Conservation (phyloP, 2,797 vertebrate species). For the Eptatretus atami region DNA sequence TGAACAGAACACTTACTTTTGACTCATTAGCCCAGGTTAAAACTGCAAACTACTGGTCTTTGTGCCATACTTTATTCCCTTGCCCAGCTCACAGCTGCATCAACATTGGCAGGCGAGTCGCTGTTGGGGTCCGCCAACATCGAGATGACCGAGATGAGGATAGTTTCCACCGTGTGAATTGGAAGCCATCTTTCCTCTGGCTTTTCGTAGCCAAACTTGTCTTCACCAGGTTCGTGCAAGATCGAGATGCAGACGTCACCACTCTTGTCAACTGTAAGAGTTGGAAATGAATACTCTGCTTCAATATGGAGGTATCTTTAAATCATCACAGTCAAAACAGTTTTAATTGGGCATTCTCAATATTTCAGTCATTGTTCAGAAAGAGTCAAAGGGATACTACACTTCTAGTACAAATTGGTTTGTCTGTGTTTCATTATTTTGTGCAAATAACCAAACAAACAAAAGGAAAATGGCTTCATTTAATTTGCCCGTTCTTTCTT, state of each 20-base stretch:
- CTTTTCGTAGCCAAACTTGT: slow-evolving; percentile 96
- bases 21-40: neutral
- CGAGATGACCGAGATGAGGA: slow-evolving; percentile 99
- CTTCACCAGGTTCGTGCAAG: slow-evolving; percentile 90
- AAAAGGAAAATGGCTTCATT: no score
- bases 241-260: slow-evolving; percentile 99
- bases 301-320: no score
- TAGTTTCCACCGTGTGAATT: slow-evolving; percentile 96
- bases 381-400: no score
- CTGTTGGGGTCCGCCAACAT: slow-evolving; percentile 98
- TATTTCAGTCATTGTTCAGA: no score
- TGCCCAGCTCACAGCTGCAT: slow-evolving; percentile 50
- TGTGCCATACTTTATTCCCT: neutral
- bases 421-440: no score
- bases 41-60: no score
- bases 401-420: no score
- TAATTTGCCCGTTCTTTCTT: no score
- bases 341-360: no score
- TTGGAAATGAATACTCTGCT: no score
- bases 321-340: no score
- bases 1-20: slow-evolving; percentile 8
- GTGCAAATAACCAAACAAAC: no score
- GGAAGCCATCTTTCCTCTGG: slow-evolving; percentile 96
- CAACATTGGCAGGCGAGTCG: slow-evolving; percentile 89
- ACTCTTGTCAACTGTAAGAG: slow-evolving; percentile 57